Base-by-base conservation (phyloP, 1,140 invertebrate genomes). In the Camponotus floridanus region DNA sequence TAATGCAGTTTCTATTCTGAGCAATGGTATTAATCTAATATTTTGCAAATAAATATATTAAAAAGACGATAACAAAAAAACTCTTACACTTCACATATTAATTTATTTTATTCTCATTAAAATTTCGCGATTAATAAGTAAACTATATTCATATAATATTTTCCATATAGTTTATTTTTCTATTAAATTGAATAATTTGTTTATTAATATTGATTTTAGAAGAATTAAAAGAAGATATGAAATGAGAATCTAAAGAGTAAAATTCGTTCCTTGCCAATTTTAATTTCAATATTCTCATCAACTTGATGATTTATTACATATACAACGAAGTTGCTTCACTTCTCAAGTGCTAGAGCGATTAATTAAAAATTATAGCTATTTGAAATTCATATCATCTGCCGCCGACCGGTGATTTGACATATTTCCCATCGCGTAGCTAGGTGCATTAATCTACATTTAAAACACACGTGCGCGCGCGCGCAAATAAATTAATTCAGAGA, bases 401-500 rank as follows among this genome's bases (percentile, higher is more conserved):
- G n/a, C 42, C 9, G 36, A 70, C 9, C 42, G 76, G 64, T n/a
- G 36, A 45, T 51, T 31, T 15, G 78, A 31, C 33, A 21, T 7
- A n/a, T 73, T 61, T 73, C 18, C 39, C 55, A 48, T 83, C 26
- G 4, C 68, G 68, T 62, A 68, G 33, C 31, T 39, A 11, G 48
- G 15, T 18, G 48, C 48, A 15, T 36, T 55, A 42, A 71, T 61
- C 67, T 81, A 55, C 48, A 18, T 21, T 5, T 45, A 45, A 45
- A 11, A 45, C 42, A 45, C 13, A 13, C 31, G 74, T 1, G 5
- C 39, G 61, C 55, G 55, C 39, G 62, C 45, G 33, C 42, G 62
- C n/a, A 4, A 51, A 31, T 67, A 7, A 81, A 57, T 83, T 83
- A 48, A 73, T 73, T 74, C 39, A 45, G 68, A 83, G 71, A 48